Conservation (phyloP, 2,797 vertebrate genomes). For the Odontamblyopus lacepedii region DNA sequence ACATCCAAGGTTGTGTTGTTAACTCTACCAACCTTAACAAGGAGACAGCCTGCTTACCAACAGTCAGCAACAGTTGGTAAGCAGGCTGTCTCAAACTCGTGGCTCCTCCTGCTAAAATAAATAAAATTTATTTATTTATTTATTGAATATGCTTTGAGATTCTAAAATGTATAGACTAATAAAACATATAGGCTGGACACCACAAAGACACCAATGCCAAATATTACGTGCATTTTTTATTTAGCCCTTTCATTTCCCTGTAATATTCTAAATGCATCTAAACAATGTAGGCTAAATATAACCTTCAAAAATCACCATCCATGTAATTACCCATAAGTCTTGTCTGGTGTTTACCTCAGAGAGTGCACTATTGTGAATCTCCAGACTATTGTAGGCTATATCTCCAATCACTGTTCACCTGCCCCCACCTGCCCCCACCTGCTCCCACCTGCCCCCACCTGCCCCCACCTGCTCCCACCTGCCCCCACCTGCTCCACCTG, state of each 20-base stretch:
- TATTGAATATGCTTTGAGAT: too few relatives aligned
- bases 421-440: neutral
- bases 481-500: neutral
- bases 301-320: too few relatives aligned
- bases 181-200: too few relatives aligned
- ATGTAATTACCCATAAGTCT: neutral
- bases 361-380: neutral
- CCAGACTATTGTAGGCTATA: neutral
- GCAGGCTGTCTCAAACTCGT: too few relatives aligned
- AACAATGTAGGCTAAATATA: neutral
- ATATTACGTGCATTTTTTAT: too few relatives aligned
- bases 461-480: neutral
- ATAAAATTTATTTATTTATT: too few relatives aligned
- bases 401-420: constrained; percentile 8
- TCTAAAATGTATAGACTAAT: too few relatives aligned
- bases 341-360: neutral
- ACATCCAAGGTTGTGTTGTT: neutral
- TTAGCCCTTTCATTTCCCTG: too few relatives aligned
- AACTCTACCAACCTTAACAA: neutral
- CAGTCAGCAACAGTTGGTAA: too few relatives aligned
- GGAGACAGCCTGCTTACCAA: neutral
- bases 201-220: too few relatives aligned
- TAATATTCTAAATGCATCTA: neutral
- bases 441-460: constrained; percentile 5
- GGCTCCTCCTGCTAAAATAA: too few relatives aligned